phyloP scores from a whole-genome alignment of 2,888 invertebrate genomes.

The Diogma glabrata region DNA sequence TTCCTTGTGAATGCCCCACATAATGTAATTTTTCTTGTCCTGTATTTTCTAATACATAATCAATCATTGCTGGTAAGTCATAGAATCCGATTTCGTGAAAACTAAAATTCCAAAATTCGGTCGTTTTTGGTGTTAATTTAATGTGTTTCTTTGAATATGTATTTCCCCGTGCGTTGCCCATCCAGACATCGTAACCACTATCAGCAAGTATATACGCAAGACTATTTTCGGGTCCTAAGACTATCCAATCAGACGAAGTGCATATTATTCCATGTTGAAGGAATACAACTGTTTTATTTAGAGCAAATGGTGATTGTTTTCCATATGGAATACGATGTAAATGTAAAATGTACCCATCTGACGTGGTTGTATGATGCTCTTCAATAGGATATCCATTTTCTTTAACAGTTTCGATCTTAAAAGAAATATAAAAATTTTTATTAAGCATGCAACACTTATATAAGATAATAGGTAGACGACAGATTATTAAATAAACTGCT shows the following conservation, averaged over 20 bases:
- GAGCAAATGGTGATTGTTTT: neutral
- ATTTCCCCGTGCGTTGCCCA: slow-evolving; percentile 77
- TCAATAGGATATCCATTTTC: slow-evolving; percentile 55
- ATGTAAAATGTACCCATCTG: slow-evolving; percentile 66
- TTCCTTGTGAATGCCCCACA: slow-evolving; percentile 88
- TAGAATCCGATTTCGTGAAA: slow-evolving; percentile 82
- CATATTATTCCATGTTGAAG: slow-evolving; percentile 61
- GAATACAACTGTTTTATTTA: slow-evolving; percentile 34
- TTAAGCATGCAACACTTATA: too few species aligned
- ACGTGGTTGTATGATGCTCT: slow-evolving; percentile 51
- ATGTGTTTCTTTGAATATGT: slow-evolving; percentile 58
- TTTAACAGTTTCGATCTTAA: slow-evolving; percentile 42
- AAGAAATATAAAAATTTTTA: too few species aligned
- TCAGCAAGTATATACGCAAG: slow-evolving; percentile 39
- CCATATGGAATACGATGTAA: slow-evolving; percentile 44
- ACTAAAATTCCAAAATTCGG: slow-evolving; percentile 61
- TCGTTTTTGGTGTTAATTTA: slow-evolving; percentile 39
- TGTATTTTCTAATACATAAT: slow-evolving; percentile 45
- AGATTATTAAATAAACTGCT: too few species aligned
- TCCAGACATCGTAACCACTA: slow-evolving; percentile 50
- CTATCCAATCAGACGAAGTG: slow-evolving; percentile 61
- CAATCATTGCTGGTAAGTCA: slow-evolving; percentile 77
- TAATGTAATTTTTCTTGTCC: slow-evolving; percentile 42
- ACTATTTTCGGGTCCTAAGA: slow-evolving; percentile 54
- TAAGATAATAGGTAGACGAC: too few species aligned